These are phyloP conservation scores for Hybognathus amarus DNA, from an alignment of 2,797 vertebrate genomes.

Conservation along the genomic window DNA sequence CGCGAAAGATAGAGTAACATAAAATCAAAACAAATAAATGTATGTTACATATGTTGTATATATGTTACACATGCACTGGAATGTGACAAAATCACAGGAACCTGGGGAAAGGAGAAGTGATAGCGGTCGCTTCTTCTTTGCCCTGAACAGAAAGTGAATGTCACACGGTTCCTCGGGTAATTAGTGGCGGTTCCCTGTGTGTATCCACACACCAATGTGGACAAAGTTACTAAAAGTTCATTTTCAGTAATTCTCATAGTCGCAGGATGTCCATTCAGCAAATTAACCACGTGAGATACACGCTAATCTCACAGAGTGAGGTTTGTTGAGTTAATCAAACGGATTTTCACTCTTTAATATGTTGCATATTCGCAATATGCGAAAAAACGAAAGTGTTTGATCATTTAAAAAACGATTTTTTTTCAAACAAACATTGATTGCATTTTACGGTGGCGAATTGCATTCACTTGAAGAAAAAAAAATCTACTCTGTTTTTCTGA, in stretches of 20 bases:
- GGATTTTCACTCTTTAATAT: neutral
- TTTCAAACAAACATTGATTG: neutral
- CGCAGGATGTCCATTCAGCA: neutral
- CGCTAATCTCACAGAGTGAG: neutral
- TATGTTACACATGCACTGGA: neutral
- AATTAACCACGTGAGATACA: neutral
- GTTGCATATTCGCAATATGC: neutral
- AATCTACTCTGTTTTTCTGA: too few relatives aligned
- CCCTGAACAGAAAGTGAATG: conserved; percentile 40
- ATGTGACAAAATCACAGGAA: neutral
- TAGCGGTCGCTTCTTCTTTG: conserved; percentile 46
- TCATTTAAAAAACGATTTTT: neutral
- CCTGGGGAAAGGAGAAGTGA: conserved; percentile 38
- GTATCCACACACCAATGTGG: neutral
- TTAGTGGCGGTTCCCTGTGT: neutral
- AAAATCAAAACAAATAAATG: neutral
- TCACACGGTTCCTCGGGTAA: neutral
- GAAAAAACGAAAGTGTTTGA: neutral
- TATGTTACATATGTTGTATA: neutral
- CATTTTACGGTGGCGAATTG: too few relatives aligned
- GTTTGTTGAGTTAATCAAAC: neutral
- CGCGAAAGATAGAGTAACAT: neutral
- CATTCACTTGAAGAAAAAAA: too few relatives aligned
- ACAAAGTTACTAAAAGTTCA: too few relatives aligned
- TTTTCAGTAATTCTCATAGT: neutral